Percentiles rank a stretch among this genome's conserved stretches.
Conservation (phyloP, 2,888 invertebrate genomes). For the Cataglyphis cursor region DNA sequence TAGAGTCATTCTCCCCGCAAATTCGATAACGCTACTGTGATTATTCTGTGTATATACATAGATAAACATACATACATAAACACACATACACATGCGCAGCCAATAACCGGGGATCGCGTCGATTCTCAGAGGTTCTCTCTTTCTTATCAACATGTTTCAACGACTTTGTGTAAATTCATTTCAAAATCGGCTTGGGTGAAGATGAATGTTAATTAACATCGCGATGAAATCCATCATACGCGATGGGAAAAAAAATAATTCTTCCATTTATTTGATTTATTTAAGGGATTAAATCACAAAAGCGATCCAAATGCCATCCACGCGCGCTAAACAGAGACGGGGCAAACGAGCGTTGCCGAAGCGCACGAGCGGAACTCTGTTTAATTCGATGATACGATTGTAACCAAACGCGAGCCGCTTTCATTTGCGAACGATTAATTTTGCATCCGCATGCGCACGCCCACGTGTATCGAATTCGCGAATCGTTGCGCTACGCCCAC, state of each 20-base stretch:
- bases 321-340: neutral
- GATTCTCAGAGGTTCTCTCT: constrained; percentile 26
- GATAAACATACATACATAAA: neutral
- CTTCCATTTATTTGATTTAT: neutral
- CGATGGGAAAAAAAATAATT: neutral
- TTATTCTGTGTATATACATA: constrained; percentile 16
- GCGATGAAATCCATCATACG: neutral
- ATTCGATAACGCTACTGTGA: constrained; percentile 28
- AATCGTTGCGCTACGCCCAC: constrained; percentile 65
- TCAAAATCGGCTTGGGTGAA: neutral
- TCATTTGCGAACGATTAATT: constrained; percentile 71
- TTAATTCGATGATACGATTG: constrained; percentile 38
- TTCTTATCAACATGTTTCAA: neutral
- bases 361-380: neutral
- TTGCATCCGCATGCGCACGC: constrained; percentile 62
- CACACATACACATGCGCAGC: neutral
- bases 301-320: neutral
- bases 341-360: neutral
- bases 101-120: constrained; percentile 29
- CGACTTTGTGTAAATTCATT: constrained; percentile 16
- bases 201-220: constrained; percentile 11
- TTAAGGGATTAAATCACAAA: neutral
- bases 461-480: constrained; percentile 61
- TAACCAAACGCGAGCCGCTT: constrained; percentile 52
- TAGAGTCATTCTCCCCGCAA: neutral